Evolutionary conservation across 2,797 vertebrate genomes (phyloP).

Genomic region (Rhabdophis nuchalis): DNA sequence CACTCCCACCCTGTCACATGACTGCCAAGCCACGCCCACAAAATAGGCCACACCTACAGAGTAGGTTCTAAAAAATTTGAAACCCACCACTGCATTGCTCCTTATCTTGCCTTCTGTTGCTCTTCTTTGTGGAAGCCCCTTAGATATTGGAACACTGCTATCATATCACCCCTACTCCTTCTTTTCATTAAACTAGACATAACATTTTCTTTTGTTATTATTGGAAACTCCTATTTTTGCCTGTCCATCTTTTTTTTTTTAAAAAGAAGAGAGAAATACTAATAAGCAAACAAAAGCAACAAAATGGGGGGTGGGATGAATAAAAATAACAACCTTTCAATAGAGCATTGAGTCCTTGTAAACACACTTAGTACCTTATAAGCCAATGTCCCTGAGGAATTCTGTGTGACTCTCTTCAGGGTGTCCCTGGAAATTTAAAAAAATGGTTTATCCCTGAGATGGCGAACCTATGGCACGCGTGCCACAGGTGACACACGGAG

Average conservation of each 20-base stretch:
- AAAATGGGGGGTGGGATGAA: background rate
- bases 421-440: background rate
- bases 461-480: no score
- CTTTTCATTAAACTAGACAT: background rate
- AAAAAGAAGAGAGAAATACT: background rate
- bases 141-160: background rate
- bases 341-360: background rate
- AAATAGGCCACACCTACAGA: no score
- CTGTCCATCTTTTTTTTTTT: background rate
- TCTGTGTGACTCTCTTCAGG: background rate
- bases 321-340: background rate
- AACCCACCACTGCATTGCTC: no score
- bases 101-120: no score
- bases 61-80: no score
- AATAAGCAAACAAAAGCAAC: background rate
- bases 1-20: no score
- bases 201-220: background rate
- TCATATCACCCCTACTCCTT: background rate
- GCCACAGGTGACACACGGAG: no score
- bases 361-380: background rate
- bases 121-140: no score
- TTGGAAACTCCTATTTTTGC: background rate
- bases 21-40: no score
- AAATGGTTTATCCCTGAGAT: background rate
- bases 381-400: background rate